Evolutionary conservation across 2,113 vertebrate species (phyloP).

Genomic region (Muntiacus reevesi): DNA sequence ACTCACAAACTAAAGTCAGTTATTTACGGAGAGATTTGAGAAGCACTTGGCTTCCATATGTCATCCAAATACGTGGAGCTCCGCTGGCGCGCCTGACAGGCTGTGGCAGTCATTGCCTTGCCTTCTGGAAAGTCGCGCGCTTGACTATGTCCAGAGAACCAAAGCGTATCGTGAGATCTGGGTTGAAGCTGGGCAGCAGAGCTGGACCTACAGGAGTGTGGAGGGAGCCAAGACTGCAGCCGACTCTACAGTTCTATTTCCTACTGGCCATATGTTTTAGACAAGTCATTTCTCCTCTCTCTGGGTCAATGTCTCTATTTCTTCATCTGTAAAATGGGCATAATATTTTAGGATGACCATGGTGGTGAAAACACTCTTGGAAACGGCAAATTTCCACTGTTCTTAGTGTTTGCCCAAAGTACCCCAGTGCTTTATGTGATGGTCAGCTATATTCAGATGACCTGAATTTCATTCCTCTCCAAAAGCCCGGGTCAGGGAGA

Average conservation of each 20-base stretch:
- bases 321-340: conserved; percentile 13
- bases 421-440: neutral
- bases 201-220: neutral
- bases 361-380: neutral
- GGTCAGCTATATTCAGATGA: neutral
- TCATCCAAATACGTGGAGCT: neutral
- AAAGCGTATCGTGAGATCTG: neutral
- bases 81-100: neutral
- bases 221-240: neutral
- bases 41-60: neutral
- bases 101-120: neutral
- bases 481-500: neutral
- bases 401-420: neutral
- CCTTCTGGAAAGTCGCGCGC: neutral
- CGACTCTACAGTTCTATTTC: neutral
- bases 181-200: neutral
- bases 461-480: neutral
- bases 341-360: neutral
- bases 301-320: neutral
- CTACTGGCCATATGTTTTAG: neutral
- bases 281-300: neutral
- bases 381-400: neutral
- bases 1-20: neutral
- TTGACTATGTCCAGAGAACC: neutral
- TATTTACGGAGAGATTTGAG: neutral